A percentile compares a stretch with the other conserved stretches of the same genome.
Conservation (phyloP, 2,113 vertebrate genomes). For the Sinocyclocheilus anophthalmus region DNA sequence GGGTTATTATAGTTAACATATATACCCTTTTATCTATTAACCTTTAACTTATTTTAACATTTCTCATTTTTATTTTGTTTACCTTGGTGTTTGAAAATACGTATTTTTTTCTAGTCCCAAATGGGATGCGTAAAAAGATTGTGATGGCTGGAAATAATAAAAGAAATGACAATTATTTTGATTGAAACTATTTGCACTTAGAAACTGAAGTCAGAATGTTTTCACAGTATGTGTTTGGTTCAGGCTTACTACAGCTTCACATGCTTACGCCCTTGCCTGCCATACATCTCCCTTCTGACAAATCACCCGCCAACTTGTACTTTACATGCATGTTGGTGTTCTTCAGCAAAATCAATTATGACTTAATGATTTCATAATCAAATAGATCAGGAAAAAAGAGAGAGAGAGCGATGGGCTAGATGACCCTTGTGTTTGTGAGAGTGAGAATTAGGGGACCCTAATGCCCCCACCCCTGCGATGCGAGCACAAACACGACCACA, state of each 20-base stretch:
- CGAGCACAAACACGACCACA: no score
- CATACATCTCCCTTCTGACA: background rate
- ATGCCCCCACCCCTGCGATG: background rate
- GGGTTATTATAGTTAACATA: no score
- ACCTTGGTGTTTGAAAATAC: no score
- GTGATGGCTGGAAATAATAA: background rate
- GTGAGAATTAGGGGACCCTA: background rate
- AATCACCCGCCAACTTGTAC: background rate
- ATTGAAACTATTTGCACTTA: background rate
- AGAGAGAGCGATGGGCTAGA: background rate
- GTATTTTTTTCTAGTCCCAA: no score
- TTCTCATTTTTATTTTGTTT: no score
- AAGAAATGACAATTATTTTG: background rate
- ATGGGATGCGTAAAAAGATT: background rate
- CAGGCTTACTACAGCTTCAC: no score
- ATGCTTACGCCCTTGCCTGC: background rate
- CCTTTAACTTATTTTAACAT: no score
- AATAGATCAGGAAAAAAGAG: background rate
- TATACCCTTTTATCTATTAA: no score
- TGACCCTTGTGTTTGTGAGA: constrained; percentile 5
- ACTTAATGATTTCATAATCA: constrained; percentile 1
- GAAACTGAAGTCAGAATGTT: background rate
- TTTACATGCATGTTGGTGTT: constrained; percentile 3
- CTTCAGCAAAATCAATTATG: constrained; percentile 21
- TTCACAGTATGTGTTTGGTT: background rate